phyloP scores from a whole-genome alignment of 2,113 vertebrate genomes.

The Chaetodon trifascialis region DNA sequence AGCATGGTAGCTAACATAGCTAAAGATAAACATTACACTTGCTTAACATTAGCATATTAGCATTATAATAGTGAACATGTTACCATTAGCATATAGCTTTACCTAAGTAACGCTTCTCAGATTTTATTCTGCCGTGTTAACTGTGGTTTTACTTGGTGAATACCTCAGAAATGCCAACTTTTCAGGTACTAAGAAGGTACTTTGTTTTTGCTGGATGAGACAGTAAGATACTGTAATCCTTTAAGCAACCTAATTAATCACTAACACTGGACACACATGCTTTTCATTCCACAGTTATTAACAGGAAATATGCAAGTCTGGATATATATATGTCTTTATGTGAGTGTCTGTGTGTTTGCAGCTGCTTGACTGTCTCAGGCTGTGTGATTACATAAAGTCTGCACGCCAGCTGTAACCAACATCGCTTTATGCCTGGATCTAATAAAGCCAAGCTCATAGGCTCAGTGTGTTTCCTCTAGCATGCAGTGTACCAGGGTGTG shows the following conservation, averaged over 20 bases:
- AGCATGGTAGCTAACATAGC: too few species aligned
- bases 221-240: too few species aligned
- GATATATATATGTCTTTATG: not conserved
- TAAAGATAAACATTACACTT: too few species aligned
- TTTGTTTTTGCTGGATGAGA: too few species aligned
- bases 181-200: too few species aligned
- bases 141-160: not conserved
- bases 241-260: not conserved
- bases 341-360: slow-evolving; percentile 33
- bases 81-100: too few species aligned
- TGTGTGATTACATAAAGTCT: slow-evolving; percentile 70
- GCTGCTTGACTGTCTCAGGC: slow-evolving; percentile 51
- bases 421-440: slow-evolving; percentile 71
- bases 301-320: not conserved
- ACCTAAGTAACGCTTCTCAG: too few species aligned
- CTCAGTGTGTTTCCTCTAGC: slow-evolving; percentile 74
- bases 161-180: too few species aligned
- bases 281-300: slow-evolving; percentile 1
- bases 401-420: slow-evolving; percentile 69
- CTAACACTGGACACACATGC: not conserved
- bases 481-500: slow-evolving; percentile 72
- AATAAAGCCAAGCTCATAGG: slow-evolving; percentile 75
- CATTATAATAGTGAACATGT: too few species aligned
- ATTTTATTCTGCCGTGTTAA: too few species aligned
- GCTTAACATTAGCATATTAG: too few species aligned